Evolutionary conservation across 2,113 vertebrate species (phyloP).

Genomic region (Pomatorhinus ruficollis): DNA sequence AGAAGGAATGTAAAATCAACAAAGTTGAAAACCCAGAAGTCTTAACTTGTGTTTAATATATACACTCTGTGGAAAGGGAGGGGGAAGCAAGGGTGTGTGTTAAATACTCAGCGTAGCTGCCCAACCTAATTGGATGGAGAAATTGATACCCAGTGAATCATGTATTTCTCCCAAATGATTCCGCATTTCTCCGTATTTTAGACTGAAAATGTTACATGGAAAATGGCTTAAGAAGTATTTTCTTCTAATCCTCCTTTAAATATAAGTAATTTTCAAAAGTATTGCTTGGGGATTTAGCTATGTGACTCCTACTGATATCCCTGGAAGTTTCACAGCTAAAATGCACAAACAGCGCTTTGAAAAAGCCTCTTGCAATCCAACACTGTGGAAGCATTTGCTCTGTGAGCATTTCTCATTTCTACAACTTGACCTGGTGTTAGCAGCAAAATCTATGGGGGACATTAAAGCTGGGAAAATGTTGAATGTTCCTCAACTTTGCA

Average conservation of each 20-base stretch:
- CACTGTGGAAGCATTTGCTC: background rate
- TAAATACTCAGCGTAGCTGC: background rate
- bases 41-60: conserved; percentile 60
- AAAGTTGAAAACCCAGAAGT: conserved; percentile 54
- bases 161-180: conserved; percentile 9
- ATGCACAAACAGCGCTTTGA: background rate
- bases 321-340: background rate
- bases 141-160: conserved; percentile 17
- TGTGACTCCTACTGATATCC: conserved; percentile 24
- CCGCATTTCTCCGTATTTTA: background rate
- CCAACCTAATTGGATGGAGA: conserved; percentile 36
- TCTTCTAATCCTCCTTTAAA: conserved; percentile 42
- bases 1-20: conserved; percentile 55
- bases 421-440: background rate
- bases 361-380: background rate
- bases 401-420: conserved; percentile 8
- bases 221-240: conserved; percentile 49
- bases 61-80: background rate
- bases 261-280: conserved; percentile 31
- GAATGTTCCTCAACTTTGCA: background rate
- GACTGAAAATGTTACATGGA: conserved; percentile 1
- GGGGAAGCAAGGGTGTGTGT: background rate
- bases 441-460: background rate
- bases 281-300: conserved; percentile 44
- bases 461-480: background rate